Evolutionary conservation across 2,888 invertebrate genomes (phyloP).

Genomic region (Plebejus melissa): DNA sequence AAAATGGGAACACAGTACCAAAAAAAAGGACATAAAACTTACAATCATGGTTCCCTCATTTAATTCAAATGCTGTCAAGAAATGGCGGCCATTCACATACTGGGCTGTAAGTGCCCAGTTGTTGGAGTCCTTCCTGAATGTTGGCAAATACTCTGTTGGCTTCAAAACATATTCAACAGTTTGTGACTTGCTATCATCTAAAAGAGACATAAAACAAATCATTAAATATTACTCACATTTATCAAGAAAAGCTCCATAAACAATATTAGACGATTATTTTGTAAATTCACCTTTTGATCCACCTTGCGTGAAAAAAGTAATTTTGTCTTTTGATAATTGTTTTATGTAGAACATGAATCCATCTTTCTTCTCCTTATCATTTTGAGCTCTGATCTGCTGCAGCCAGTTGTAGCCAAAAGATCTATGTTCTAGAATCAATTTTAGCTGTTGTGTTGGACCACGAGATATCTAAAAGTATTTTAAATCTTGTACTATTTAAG

Average conservation of each 20-base stretch:
- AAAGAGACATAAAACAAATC: neutral
- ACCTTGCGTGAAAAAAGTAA: slow-evolving; percentile 66
- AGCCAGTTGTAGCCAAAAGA: slow-evolving; percentile 86
- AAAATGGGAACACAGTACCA: too few relatives aligned
- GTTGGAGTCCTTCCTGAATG: slow-evolving; percentile 64
- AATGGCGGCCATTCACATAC: slow-evolving; percentile 73
- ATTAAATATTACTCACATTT: neutral
- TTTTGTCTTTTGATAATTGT: slow-evolving; percentile 73
- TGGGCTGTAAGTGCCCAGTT: slow-evolving; percentile 72
- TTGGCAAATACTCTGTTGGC: slow-evolving; percentile 64
- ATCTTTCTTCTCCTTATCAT: slow-evolving; percentile 66
- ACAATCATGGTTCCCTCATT: slow-evolving; percentile 72
- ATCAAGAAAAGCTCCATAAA: neutral
- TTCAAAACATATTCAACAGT: slow-evolving; percentile 67
- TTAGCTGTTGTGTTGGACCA: slow-evolving; percentile 87
- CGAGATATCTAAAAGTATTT: slow-evolving; percentile 82
- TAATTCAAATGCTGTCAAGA: slow-evolving; percentile 69
- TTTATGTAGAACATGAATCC: slow-evolving; percentile 73
- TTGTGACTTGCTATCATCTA: slow-evolving; percentile 64
- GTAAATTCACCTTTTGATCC: slow-evolving; percentile 61
- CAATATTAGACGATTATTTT: neutral
- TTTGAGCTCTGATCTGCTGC: slow-evolving; percentile 58
- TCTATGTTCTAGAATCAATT: slow-evolving; percentile 88
- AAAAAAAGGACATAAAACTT: slow-evolving; percentile 40
- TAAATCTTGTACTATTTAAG: too few relatives aligned